phyloP scores from a whole-genome alignment of 2,888 invertebrate genomes.

The Laothoe populi region DNA sequence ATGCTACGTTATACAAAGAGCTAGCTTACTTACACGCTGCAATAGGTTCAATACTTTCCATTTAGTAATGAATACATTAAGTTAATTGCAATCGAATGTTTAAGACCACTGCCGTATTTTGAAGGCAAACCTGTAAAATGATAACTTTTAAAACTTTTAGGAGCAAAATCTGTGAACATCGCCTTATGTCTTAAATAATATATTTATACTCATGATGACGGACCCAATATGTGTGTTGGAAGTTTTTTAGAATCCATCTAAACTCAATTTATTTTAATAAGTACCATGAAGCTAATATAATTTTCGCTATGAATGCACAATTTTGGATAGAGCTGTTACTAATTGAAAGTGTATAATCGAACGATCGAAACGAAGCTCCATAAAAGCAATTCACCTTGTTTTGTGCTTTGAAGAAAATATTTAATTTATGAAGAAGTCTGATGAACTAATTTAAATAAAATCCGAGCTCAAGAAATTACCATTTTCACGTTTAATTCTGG shows the following conservation, averaged over 20 bases:
- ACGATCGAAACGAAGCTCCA: background rate
- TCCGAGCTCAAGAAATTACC: slow-evolving; percentile 47
- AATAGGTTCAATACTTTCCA: background rate
- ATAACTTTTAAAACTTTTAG: slow-evolving; percentile 9
- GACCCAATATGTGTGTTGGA: too few relatives aligned
- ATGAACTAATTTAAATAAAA: slow-evolving; percentile 43
- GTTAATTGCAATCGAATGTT: background rate
- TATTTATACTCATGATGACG: too few relatives aligned
- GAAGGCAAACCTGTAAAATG: slow-evolving; percentile 1
- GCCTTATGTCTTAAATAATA: too few relatives aligned
- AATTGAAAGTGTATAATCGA: background rate
- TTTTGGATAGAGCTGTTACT: background rate
- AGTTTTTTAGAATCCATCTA: background rate
- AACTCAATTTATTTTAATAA: background rate
- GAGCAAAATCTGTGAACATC: background rate
- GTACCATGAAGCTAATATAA: background rate
- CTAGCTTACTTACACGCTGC: background rate
- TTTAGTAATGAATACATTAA: background rate
- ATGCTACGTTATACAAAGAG: background rate
- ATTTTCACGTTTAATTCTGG: slow-evolving; percentile 55
- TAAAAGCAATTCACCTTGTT: background rate
- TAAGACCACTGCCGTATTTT: slow-evolving; percentile 4
- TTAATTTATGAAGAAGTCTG: slow-evolving; percentile 27
- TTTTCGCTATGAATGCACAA: background rate
- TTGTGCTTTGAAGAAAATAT: background rate